A percentile compares a stretch with the other conserved stretches of the same genome.
These are phyloP conservation scores for Umimayanthus chanpuru DNA, from an alignment of 92 coral and sea anemone species.

Conservation along the genomic window DNA sequence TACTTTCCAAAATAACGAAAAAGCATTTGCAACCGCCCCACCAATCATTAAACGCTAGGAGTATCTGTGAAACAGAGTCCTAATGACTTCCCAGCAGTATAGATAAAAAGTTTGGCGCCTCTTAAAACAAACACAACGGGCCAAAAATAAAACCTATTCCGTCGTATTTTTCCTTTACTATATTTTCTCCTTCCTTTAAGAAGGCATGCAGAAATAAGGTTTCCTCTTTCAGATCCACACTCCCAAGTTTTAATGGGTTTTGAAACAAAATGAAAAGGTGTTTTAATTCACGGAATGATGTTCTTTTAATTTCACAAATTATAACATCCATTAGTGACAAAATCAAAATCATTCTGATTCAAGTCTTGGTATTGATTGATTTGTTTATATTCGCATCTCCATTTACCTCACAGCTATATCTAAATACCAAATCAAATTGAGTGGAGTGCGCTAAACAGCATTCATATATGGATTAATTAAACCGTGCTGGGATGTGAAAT, in stretches of 20 bases:
- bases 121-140: constrained; percentile 30
- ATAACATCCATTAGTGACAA: constrained; percentile 58
- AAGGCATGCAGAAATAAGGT: constrained; percentile 22
- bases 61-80: constrained; percentile 35
- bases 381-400: constrained; percentile 60
- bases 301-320: constrained; percentile 72
- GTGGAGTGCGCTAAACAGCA: constrained; percentile 55
- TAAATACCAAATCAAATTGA: constrained; percentile 80
- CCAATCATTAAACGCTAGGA: neutral
- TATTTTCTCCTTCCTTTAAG: neutral
- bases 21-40: constrained; percentile 30
- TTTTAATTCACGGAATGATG: constrained; percentile 68
- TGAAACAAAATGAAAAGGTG: constrained; percentile 58
- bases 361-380: constrained; percentile 59
- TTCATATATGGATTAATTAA: constrained; percentile 74
- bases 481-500: constrained; percentile 12
- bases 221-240: constrained; percentile 51
- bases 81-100: constrained; percentile 47
- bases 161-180: neutral
- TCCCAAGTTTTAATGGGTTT: constrained; percentile 69
- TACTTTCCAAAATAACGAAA: constrained; percentile 31
- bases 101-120: constrained; percentile 42
- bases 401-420: constrained; percentile 73
- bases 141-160: constrained; percentile 15
- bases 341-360: constrained; percentile 63